A percentile compares a stretch with the other conserved stretches of the same genome.
Evolutionary conservation across 2,113 vertebrate genomes (phyloP).

Genomic region (Zosterops borbonicus): DNA sequence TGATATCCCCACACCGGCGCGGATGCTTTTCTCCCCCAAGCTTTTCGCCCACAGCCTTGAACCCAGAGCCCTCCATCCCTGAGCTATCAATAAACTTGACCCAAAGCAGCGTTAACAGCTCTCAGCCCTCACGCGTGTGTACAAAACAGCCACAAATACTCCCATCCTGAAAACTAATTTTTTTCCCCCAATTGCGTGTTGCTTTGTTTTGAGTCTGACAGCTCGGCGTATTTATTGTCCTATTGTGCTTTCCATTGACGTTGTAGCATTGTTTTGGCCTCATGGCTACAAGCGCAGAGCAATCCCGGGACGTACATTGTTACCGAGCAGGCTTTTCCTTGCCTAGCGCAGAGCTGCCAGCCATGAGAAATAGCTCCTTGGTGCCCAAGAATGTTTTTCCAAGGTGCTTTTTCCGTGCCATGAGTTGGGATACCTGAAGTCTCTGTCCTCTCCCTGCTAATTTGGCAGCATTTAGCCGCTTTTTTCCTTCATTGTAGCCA

Average conservation of each 20-base stretch:
- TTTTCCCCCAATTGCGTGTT: neutral
- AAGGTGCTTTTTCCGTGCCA: neutral
- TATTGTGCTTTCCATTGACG: slow-evolving; percentile 62
- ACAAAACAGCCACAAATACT: neutral
- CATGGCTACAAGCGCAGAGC: slow-evolving; percentile 45
- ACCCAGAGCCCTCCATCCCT: neutral
- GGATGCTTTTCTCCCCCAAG: neutral
- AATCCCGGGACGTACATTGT: slow-evolving; percentile 47
- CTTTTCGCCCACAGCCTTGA: neutral
- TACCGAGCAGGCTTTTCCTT: slow-evolving; percentile 54
- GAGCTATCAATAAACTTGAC: slow-evolving; percentile 53
- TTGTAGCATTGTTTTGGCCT: slow-evolving; percentile 57
- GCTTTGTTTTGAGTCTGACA: slow-evolving; percentile 53
- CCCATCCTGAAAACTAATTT: neutral
- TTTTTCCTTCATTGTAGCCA: slow-evolving; percentile 18
- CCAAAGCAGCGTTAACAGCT: neutral
- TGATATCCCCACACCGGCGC: neutral
- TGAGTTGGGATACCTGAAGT: neutral
- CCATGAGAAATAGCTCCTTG: neutral
- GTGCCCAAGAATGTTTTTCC: neutral
- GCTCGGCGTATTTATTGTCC: slow-evolving; percentile 62
- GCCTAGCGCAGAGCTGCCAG: slow-evolving; percentile 56
- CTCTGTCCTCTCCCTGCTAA: neutral
- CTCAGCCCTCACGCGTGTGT: neutral
- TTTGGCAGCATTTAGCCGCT: neutral